A percentile compares a stretch with the other conserved stretches of the same genome.
These are phyloP conservation scores for Drosophila equinoxialis DNA, from an alignment of 1,140 invertebrate species.

Conservation along the genomic window DNA sequence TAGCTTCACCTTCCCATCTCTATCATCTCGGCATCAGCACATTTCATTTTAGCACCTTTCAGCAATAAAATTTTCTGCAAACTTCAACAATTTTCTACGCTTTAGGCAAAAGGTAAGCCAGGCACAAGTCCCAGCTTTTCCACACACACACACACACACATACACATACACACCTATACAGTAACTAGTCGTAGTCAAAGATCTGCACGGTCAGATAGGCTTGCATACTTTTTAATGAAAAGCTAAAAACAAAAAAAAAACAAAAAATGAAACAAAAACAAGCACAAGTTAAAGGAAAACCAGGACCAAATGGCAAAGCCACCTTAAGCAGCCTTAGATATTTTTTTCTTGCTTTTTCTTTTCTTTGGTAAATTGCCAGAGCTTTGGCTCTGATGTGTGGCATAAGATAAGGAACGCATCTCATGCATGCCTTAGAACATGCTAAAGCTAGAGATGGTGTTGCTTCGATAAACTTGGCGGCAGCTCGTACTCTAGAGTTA, in stretches of 20 bases:
- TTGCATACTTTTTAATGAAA: slow-evolving; percentile 70
- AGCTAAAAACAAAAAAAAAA: slow-evolving; percentile 44
- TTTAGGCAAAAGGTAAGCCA: slow-evolving; percentile 74
- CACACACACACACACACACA: slow-evolving; percentile 23
- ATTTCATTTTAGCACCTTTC: slow-evolving; percentile 81
- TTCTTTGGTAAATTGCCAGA: slow-evolving; percentile 10
- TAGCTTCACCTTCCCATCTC: slow-evolving; percentile 1
- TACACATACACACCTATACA: slow-evolving; percentile 20
- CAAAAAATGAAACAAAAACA: slow-evolving; percentile 4
- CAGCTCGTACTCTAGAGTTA: no score
- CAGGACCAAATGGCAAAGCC: slow-evolving; percentile 10
- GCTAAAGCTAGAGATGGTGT: slow-evolving; percentile 40
- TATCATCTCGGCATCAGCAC: slow-evolving; percentile 64
- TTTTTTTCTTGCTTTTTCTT: neutral
- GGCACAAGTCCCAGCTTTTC: slow-evolving; percentile 11
- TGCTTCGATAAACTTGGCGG: slow-evolving; percentile 32
- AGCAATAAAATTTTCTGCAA: slow-evolving; percentile 78
- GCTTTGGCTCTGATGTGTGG: slow-evolving; percentile 36
- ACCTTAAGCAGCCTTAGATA: slow-evolving; percentile 9
- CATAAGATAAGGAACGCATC: slow-evolving; percentile 38
- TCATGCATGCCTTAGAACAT: slow-evolving; percentile 20
- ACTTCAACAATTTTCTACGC: slow-evolving; percentile 74
- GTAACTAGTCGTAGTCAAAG: slow-evolving; percentile 62
- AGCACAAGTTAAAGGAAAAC: slow-evolving; percentile 5
- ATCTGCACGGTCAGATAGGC: slow-evolving; percentile 66